Percentiles rank a stretch among this genome's conserved stretches.
Evolutionary conservation across 2,888 invertebrate species (phyloP).

Genomic region (Spilosoma lubricipeda): DNA sequence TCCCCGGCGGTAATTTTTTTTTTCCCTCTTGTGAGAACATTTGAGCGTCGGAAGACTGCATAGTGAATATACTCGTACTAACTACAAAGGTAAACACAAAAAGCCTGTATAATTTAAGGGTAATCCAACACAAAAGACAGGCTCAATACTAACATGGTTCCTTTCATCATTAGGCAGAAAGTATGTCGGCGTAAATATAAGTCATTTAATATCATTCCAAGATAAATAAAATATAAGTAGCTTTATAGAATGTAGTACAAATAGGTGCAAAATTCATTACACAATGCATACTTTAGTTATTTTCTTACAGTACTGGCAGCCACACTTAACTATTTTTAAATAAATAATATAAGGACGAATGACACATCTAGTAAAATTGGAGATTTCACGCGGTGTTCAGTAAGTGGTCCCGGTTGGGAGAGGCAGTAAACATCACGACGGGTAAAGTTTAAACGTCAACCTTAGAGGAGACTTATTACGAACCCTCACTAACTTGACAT

Average conservation of each 20-base stretch:
- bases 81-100: too few relatives aligned
- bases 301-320: not conserved
- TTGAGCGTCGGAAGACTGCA: too few relatives aligned
- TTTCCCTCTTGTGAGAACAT: not conserved
- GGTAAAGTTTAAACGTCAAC: slow-evolving; percentile 79
- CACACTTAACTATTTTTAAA: not conserved
- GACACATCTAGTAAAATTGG: slow-evolving; percentile 61
- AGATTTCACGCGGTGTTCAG: slow-evolving; percentile 68
- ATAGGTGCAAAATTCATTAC: not conserved
- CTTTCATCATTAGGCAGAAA: not conserved
- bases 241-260: not conserved
- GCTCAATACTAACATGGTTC: too few relatives aligned
- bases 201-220: too few relatives aligned
- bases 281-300: not conserved
- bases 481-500: slow-evolving; percentile 65
- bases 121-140: too few relatives aligned
- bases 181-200: too few relatives aligned
- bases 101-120: not conserved
- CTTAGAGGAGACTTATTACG: slow-evolving; percentile 75
- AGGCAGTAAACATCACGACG: slow-evolving; percentile 75
- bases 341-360: not conserved
- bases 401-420: slow-evolving; percentile 69
- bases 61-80: too few relatives aligned
- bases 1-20: too few relatives aligned
- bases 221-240: not conserved